These are phyloP conservation scores for Drosophila pachea DNA, from an alignment of 1,140 invertebrate species.

Conservation along the genomic window DNA sequence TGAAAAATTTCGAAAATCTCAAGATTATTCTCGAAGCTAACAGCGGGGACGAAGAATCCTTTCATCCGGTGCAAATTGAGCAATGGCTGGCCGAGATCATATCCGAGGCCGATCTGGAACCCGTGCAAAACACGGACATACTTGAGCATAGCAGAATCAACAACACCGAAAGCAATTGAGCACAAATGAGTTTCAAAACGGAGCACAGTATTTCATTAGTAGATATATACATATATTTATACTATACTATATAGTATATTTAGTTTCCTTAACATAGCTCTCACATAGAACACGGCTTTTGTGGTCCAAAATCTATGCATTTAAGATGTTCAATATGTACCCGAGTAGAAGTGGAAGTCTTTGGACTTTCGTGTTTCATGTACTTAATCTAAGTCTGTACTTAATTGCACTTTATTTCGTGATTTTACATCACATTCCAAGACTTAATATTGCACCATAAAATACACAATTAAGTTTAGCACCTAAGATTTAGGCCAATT, in stretches of 20 bases:
- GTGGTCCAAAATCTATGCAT: conserved; percentile 44
- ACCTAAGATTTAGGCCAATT: conserved; percentile 26
- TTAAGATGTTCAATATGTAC: conserved; percentile 26
- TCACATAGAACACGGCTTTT: conserved; percentile 19
- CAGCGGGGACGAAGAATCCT: conserved; percentile 64
- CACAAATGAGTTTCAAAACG: conserved; percentile 17
- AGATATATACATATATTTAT: conserved; percentile 1
- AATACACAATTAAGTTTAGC: conserved; percentile 15
- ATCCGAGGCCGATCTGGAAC: conserved; percentile 81
- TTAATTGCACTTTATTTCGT: conserved; percentile 40
- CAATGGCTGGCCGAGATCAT: conserved; percentile 81
- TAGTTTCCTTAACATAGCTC: conserved; percentile 1
- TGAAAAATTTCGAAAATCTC: conserved; percentile 77
- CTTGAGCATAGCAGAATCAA: conserved; percentile 79
- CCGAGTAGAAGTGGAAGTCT: not conserved
- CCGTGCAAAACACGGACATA: conserved; percentile 80
- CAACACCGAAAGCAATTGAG: conserved; percentile 58
- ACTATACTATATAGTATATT: not conserved
- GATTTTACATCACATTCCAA: conserved; percentile 35
- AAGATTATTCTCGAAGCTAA: conserved; percentile 70
- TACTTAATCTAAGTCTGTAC: conserved; percentile 28
- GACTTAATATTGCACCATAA: conserved; percentile 31
- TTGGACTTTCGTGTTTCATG: conserved; percentile 3
- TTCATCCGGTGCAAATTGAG: conserved; percentile 80
- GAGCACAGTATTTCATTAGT: conserved; percentile 53